A percentile compares a stretch with the other conserved stretches of the same genome.
These are phyloP conservation scores for Sebastes taczanowskii DNA, from an alignment of 2,797 vertebrate species.

Conservation along the genomic window DNA sequence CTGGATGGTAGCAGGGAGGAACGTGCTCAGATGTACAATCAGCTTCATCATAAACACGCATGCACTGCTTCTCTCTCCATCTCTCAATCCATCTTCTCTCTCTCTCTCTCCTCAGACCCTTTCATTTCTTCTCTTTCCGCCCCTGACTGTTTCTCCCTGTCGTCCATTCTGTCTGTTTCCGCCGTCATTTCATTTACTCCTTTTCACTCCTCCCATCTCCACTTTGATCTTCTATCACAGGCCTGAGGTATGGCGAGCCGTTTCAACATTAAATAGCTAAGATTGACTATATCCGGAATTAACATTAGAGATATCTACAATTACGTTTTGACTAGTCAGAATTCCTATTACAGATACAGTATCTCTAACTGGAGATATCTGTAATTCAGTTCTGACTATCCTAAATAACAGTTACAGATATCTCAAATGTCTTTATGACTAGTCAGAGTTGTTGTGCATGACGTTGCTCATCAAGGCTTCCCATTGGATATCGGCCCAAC, in stretches of 20 bases:
- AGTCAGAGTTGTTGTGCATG: too few relatives aligned
- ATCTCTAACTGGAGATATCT: too few relatives aligned
- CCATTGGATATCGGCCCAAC: accelerated
- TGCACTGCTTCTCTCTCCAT: not conserved
- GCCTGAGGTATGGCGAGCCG: not conserved
- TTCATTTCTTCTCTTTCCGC: not conserved
- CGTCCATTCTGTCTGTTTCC: not conserved
- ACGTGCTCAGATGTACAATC: conserved; percentile 57
- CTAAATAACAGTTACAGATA: too few relatives aligned
- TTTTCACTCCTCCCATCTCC: not conserved
- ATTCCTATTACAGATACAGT: too few relatives aligned
- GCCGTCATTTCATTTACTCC: not conserved
- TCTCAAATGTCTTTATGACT: too few relatives aligned
- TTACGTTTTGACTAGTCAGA: too few relatives aligned
- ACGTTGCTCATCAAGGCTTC: too few relatives aligned
- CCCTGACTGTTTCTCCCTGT: not conserved
- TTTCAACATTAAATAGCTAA: too few relatives aligned
- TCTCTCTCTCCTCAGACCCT: not conserved
- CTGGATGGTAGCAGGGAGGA: conserved; percentile 35
- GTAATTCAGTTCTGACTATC: too few relatives aligned
- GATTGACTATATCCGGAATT: too few relatives aligned
- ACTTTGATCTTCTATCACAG: not conserved
- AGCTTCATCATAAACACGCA: conserved; percentile 13
- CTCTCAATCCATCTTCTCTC: not conserved
- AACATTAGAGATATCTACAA: too few relatives aligned